Evolutionary conservation across 2,888 invertebrate genomes (phyloP).

Genomic region (Dione vanillae): DNA sequence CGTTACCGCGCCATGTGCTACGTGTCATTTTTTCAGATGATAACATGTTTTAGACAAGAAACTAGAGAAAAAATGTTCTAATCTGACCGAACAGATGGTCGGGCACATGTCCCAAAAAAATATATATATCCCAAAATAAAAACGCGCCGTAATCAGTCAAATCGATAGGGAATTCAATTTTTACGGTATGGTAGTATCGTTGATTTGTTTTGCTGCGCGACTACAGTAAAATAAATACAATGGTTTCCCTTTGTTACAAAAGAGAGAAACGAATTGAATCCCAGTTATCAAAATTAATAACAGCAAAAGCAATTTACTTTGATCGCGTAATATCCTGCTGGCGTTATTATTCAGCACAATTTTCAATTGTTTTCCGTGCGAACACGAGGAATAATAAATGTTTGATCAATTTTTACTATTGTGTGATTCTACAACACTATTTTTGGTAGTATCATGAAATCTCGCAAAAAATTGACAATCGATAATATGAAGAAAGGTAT

Average conservation of each 20-base stretch:
- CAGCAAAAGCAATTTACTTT: constrained; percentile 79
- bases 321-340: constrained; percentile 79
- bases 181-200: constrained; percentile 54
- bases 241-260: constrained; percentile 83
- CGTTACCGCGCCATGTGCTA: constrained; percentile 75
- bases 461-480: constrained; percentile 29
- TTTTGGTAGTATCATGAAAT: constrained; percentile 24
- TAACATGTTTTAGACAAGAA: constrained; percentile 75
- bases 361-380: constrained; percentile 67
- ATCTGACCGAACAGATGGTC: constrained; percentile 81
- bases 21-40: constrained; percentile 79
- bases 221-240: constrained; percentile 78
- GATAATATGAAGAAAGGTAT: constrained; percentile 64
- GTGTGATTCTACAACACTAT: constrained; percentile 24
- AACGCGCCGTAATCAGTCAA: constrained; percentile 45
- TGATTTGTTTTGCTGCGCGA: constrained; percentile 68
- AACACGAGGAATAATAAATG: constrained; percentile 52
- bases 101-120: constrained; percentile 75
- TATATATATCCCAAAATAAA: constrained; percentile 44
- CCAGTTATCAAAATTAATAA: constrained; percentile 84
- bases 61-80: constrained; percentile 65
- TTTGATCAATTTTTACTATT: constrained; percentile 42
- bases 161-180: constrained; percentile 61
- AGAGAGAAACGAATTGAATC: constrained; percentile 82
- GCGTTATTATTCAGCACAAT: constrained; percentile 68